A percentile compares a stretch with the other conserved stretches of the same genome.
Conservation (phyloP, 2,888 invertebrate species). For the Anorthoa munda region DNA sequence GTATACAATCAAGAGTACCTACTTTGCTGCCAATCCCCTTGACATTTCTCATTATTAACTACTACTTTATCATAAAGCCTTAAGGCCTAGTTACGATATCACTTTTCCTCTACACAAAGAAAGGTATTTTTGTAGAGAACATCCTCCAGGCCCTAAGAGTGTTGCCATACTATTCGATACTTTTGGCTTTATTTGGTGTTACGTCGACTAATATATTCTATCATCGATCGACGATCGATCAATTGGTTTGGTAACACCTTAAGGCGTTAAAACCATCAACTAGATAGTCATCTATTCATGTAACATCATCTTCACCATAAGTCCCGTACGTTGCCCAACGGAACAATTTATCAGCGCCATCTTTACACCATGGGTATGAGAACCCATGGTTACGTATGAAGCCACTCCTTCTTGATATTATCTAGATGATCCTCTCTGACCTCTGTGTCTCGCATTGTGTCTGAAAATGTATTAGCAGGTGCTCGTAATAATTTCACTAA, state of each 20-base stretch:
- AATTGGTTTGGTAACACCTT: background rate
- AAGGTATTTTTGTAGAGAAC: background rate
- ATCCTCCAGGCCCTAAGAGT: background rate
- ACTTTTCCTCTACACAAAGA: slow-evolving; percentile 11
- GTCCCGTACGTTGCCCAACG: slow-evolving; percentile 21
- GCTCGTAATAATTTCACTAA: background rate
- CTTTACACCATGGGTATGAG: slow-evolving; percentile 24
- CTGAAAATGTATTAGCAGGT: slow-evolving; percentile 6
- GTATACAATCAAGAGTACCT: background rate
- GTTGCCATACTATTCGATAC: background rate
- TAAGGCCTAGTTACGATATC: slow-evolving; percentile 1
- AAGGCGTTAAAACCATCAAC: slow-evolving; percentile 3
- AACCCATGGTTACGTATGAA: slow-evolving; percentile 44
- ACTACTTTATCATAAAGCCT: background rate
- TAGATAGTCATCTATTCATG: background rate
- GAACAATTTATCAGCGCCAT: slow-evolving; percentile 31
- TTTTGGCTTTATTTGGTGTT: background rate
- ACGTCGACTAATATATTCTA: background rate
- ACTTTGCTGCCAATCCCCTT: slow-evolving; percentile 14
- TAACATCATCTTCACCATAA: background rate
- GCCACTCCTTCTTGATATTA: slow-evolving; percentile 37
- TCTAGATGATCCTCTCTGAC: slow-evolving; percentile 49
- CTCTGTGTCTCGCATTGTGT: slow-evolving; percentile 1
- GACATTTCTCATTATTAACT: slow-evolving; percentile 39
- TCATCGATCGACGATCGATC: background rate